A percentile compares a stretch with the other conserved stretches of the same genome.
These are phyloP conservation scores for Phymatocera aterrima DNA, from an alignment of 2,888 invertebrate genomes.

Conservation along the genomic window DNA sequence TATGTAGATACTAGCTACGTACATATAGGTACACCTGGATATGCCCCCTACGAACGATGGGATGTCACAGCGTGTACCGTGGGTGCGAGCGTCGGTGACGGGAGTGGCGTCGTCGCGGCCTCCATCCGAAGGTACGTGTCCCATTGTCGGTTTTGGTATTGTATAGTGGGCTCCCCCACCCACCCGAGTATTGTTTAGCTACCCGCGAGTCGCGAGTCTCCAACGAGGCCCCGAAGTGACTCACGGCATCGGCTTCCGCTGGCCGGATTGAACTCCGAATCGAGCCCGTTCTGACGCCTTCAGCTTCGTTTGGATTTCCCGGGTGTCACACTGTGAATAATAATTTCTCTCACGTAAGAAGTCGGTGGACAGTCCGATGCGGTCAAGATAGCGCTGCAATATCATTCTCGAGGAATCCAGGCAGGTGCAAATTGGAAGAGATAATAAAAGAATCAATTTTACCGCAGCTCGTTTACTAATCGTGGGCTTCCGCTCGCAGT, in stretches of 20 bases:
- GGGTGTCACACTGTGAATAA: conserved; percentile 43
- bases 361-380: background rate
- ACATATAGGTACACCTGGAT: background rate
- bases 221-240: conserved; percentile 54
- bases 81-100: conserved; percentile 55
- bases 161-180: conserved; percentile 51
- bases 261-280: conserved; percentile 52
- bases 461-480: background rate
- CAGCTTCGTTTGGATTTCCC: conserved; percentile 46
- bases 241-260: conserved; percentile 68
- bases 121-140: conserved; percentile 59
- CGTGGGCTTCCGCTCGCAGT: background rate
- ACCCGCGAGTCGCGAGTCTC: conserved; percentile 61
- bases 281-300: conserved; percentile 51
- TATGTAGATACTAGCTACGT: conserved; percentile 11
- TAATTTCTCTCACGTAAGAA: conserved; percentile 30
- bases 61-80: conserved; percentile 16
- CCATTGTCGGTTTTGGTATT: conserved; percentile 65
- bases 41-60: conserved; percentile 31
- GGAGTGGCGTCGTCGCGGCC: conserved; percentile 55
- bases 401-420: background rate
- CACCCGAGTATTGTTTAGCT: conserved; percentile 64
- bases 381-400: background rate
- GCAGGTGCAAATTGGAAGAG: too few species aligned
- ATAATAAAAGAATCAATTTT: background rate